These are phyloP conservation scores for Antechinus stuartii DNA, from an alignment of 2,113 vertebrate genomes.

Conservation along the genomic window DNA sequence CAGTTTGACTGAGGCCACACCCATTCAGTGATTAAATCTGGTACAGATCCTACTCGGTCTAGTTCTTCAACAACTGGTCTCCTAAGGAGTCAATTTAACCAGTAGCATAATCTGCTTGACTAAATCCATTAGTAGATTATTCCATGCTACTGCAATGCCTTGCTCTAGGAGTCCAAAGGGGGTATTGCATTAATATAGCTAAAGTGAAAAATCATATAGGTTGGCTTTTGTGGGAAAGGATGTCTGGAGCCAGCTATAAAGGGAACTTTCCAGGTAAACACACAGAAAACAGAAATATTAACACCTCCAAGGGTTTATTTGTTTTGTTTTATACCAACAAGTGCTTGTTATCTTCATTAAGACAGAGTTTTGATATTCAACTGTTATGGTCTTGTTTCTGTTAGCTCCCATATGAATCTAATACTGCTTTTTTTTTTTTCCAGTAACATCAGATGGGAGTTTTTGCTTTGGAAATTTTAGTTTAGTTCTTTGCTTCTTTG, in stretches of 20 bases:
- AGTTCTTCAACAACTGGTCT: background rate
- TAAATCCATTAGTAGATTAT: background rate
- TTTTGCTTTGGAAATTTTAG: constrained; percentile 7
- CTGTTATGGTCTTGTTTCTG: background rate
- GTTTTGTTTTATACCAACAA: background rate
- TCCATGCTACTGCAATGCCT: background rate
- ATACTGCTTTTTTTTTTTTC: background rate
- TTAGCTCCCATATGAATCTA: background rate
- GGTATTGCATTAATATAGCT: background rate
- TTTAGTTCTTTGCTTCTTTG: constrained; percentile 11
- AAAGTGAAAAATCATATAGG: background rate
- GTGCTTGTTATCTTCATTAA: background rate
- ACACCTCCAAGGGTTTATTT: background rate
- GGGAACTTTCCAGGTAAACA: background rate
- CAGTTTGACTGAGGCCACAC: no score
- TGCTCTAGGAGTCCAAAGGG: background rate
- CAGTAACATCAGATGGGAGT: background rate
- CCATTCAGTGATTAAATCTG: background rate
- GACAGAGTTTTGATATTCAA: background rate
- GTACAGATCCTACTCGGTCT: background rate
- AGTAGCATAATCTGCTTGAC: background rate
- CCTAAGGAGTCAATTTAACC: background rate
- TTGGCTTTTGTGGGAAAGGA: background rate
- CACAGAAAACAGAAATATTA: constrained; percentile 19
- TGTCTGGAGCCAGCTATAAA: background rate